phyloP scores from a whole-genome alignment of 2,888 invertebrate genomes.

The Homarus gammarus region DNA sequence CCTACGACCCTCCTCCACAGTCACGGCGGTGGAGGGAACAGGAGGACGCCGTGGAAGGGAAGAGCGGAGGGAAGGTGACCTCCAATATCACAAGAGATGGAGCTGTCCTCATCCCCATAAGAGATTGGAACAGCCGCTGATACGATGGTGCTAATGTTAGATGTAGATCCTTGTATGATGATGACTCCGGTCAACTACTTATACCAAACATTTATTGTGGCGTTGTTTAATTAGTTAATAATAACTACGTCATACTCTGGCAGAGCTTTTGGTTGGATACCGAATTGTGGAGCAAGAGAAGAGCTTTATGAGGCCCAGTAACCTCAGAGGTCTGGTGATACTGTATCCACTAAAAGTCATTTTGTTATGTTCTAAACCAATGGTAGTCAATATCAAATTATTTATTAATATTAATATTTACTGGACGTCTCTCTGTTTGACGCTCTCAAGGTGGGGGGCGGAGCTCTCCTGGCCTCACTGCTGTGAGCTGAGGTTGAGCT shows the following conservation, averaged over 20 bases:
- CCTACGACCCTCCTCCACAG: constrained; percentile 31
- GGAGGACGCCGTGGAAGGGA: constrained; percentile 44
- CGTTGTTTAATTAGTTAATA: background rate
- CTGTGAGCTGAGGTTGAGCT: constrained; percentile 57
- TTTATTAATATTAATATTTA: background rate
- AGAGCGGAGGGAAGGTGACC: constrained; percentile 39
- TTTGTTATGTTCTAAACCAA: constrained; percentile 1
- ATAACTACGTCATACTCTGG: background rate
- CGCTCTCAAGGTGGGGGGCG: constrained; percentile 6
- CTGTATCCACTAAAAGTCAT: background rate
- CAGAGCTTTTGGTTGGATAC: constrained; percentile 13
- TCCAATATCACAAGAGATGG: constrained; percentile 56
- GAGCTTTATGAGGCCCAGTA: background rate
- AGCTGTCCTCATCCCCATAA: constrained; percentile 66
- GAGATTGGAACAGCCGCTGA: constrained; percentile 75
- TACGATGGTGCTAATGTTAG: background rate
- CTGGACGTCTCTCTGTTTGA: background rate
- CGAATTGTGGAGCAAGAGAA: background rate
- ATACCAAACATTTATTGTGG: constrained; percentile 2
- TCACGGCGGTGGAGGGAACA: constrained; percentile 42
- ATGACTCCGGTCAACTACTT: background rate
- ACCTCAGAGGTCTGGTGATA: background rate
- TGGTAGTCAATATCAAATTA: background rate
- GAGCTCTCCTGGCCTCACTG: constrained; percentile 51
- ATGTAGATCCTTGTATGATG: background rate